Percentiles rank a stretch among this genome's conserved stretches.
Evolutionary conservation across 2,797 vertebrate species (phyloP).

Genomic region (Urocyon cinereoargenteus): DNA sequence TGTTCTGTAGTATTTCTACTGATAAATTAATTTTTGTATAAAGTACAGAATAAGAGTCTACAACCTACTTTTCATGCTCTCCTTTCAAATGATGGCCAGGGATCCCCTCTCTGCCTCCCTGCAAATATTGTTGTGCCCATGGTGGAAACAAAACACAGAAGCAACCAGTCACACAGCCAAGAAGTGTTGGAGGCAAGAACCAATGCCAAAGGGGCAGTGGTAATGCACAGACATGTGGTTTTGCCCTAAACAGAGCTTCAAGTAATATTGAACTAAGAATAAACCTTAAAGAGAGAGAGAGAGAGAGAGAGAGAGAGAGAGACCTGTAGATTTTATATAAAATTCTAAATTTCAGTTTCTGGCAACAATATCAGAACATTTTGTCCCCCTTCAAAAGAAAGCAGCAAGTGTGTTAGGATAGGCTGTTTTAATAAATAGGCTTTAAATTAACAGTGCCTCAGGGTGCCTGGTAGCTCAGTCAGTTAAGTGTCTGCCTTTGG

Average conservation of each 20-base stretch:
- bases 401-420: neutral
- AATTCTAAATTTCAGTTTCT: slow-evolving; percentile 1
- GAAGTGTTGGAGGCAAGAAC: neutral
- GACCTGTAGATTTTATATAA: neutral
- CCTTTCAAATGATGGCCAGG: neutral
- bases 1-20: neutral
- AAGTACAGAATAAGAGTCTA: neutral
- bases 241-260: neutral
- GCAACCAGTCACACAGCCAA: neutral
- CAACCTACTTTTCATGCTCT: neutral
- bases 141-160: neutral
- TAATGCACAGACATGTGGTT: neutral
- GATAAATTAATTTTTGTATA: neutral
- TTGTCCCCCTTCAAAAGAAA: neutral
- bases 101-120: neutral
- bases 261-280: neutral
- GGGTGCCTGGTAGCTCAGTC: no score
- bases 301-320: neutral
- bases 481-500: no score
- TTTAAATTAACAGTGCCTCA: neutral
- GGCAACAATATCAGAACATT: neutral
- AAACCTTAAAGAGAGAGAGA: neutral
- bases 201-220: neutral
- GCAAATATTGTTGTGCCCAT: neutral
- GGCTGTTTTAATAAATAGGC: neutral